phyloP scores from a whole-genome alignment of 2,888 invertebrate genomes.

The Furcula furcula region DNA sequence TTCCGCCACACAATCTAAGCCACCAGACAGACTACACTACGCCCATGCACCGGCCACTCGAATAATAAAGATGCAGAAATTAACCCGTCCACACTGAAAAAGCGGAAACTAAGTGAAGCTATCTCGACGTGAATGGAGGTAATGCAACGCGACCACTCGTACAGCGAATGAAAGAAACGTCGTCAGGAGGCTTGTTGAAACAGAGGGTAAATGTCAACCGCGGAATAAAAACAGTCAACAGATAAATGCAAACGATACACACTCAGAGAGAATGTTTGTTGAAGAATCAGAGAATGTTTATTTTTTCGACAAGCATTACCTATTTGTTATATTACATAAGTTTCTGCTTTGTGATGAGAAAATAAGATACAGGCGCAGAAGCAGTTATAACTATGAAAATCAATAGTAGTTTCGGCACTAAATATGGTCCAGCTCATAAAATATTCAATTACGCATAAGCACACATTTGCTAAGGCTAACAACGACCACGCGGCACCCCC shows the following conservation, averaged over 20 bases:
- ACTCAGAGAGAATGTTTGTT: slow-evolving; percentile 64
- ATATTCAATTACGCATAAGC: slow-evolving; percentile 82
- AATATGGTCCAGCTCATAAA: slow-evolving; percentile 74
- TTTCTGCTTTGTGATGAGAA: slow-evolving; percentile 31
- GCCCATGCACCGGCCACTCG: slow-evolving; percentile 72
- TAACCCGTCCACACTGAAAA: slow-evolving; percentile 75
- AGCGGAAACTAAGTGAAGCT: slow-evolving; percentile 81
- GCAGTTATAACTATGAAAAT: slow-evolving; percentile 46
- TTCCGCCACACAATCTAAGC: slow-evolving; percentile 78
- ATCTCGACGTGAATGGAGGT: slow-evolving; percentile 77
- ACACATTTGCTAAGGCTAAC: slow-evolving; percentile 80
- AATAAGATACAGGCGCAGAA: slow-evolving; percentile 29
- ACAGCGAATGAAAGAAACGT: slow-evolving; percentile 77
- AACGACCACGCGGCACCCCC: slow-evolving; percentile 81
- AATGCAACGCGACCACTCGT: slow-evolving; percentile 74
- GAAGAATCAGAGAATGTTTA: too few species aligned
- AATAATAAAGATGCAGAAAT: slow-evolving; percentile 81
- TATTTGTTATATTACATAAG: too few species aligned
- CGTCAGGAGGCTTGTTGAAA: slow-evolving; percentile 69
- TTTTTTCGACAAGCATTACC: too few species aligned
- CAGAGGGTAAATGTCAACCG: slow-evolving; percentile 79
- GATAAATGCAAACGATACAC: slow-evolving; percentile 81
- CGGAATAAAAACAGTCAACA: slow-evolving; percentile 82
- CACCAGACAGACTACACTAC: slow-evolving; percentile 71
- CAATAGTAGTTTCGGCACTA: slow-evolving; percentile 68